Evolutionary conservation across 2,888 invertebrate genomes (phyloP).

Genomic region (Sesamia inferens): DNA sequence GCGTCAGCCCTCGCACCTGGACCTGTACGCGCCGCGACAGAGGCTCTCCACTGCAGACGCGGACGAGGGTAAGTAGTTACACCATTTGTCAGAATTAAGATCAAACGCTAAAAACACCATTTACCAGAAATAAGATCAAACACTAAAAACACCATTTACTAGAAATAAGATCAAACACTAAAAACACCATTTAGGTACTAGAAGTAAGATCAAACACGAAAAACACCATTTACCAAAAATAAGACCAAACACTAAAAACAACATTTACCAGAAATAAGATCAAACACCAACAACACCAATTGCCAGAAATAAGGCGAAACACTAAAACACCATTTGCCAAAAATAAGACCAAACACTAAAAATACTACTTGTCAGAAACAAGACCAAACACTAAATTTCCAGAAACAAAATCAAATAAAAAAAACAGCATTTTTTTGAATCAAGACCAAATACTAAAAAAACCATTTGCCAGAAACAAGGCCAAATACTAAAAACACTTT

Average conservation of each 20-base stretch:
- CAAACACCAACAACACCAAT: too few species aligned
- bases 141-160: too few species aligned
- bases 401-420: not conserved
- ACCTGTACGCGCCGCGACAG: constrained; percentile 82
- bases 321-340: too few species aligned
- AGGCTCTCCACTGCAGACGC: constrained; percentile 83
- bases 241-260: not conserved
- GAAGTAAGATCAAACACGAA: too few species aligned
- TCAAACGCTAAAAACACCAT: not conserved
- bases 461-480: not conserved
- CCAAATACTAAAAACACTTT: not conserved
- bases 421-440: too few species aligned
- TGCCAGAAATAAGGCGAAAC: not conserved
- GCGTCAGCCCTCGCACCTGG: constrained; percentile 91
- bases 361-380: too few species aligned
- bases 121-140: not conserved
- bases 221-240: too few species aligned
- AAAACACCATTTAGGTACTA: too few species aligned
- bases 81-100: not conserved
- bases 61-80: constrained; percentile 80
- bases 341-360: not conserved
- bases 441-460: too few species aligned
- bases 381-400: too few species aligned
- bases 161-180: not conserved
- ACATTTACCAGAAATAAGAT: too few species aligned